Percentiles rank a stretch among this genome's conserved stretches.
Evolutionary conservation across 2,113 vertebrate species (phyloP).

Genomic region (Potamarius usumacintae): DNA sequence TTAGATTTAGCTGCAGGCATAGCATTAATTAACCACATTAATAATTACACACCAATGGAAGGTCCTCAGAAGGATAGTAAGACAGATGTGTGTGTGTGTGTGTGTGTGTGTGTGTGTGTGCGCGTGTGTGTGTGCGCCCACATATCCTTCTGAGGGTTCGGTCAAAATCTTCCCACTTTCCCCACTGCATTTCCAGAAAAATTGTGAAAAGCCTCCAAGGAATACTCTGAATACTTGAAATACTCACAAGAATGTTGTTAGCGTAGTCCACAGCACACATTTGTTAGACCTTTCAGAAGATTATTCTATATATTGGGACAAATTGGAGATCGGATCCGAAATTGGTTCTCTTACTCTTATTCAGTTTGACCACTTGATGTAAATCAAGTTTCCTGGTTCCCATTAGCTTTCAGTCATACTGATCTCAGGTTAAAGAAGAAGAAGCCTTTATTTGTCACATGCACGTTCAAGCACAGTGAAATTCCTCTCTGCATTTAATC

Average conservation of each 20-base stretch:
- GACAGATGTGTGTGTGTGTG: conserved; percentile 22
- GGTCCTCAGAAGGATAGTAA: too few relatives aligned
- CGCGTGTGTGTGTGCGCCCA: conserved; percentile 45
- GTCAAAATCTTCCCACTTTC: conserved; percentile 6
- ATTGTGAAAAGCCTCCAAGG: neutral
- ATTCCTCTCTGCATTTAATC: too few relatives aligned
- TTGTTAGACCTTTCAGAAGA: neutral
- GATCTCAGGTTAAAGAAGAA: neutral
- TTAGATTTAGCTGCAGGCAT: too few relatives aligned
- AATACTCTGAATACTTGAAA: neutral
- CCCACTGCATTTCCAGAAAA: neutral
- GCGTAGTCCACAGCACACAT: neutral
- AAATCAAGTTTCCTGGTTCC: neutral
- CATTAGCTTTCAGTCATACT: neutral
- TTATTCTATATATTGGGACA: neutral
- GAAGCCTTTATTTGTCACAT: too few relatives aligned
- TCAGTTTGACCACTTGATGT: neutral
- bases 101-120: conserved; percentile 58
- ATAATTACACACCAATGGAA: too few relatives aligned
- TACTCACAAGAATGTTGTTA: neutral
- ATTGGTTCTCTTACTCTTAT: neutral
- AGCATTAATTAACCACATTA: too few relatives aligned
- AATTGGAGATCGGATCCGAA: neutral
- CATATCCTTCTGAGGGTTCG: conserved; percentile 6
- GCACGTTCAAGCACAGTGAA: too few relatives aligned